Percentiles rank a stretch among this genome's conserved stretches.
These are phyloP conservation scores for Lepilemur ruficaudatus DNA, from an alignment of 2,797 vertebrate genomes.

Conservation along the genomic window DNA sequence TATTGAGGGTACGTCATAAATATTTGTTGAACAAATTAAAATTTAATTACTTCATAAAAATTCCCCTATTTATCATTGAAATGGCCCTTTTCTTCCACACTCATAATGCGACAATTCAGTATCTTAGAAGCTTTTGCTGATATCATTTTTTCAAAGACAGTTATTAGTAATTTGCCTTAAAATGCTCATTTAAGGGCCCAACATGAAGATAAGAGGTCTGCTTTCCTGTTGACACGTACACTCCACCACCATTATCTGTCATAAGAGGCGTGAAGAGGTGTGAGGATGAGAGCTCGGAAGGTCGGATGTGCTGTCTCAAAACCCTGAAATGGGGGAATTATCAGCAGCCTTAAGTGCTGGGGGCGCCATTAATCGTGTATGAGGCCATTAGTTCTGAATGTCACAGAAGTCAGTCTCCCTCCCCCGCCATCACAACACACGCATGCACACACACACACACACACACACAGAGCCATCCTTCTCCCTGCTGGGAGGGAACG, in stretches of 20 bases:
- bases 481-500: neutral
- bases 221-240: slow-evolving; percentile 72
- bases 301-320: slow-evolving; percentile 60
- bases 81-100: slow-evolving; percentile 34
- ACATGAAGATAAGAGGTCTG: slow-evolving; percentile 75
- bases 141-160: slow-evolving; percentile 64
- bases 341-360: slow-evolving; percentile 34
- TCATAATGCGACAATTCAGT: slow-evolving; percentile 37
- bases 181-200: slow-evolving; percentile 73
- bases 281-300: slow-evolving; percentile 72
- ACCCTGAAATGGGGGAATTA: slow-evolving; percentile 52
- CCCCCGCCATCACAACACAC: neutral
- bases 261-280: slow-evolving; percentile 66
- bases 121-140: slow-evolving; percentile 60
- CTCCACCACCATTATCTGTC: slow-evolving; percentile 76
- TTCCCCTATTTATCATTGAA: slow-evolving; percentile 48
- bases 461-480: neutral
- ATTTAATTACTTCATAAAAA: slow-evolving; percentile 49
- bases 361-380: neutral
- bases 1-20: slow-evolving; percentile 41
- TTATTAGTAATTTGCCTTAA: slow-evolving; percentile 76
- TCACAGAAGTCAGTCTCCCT: neutral
- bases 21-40: slow-evolving; percentile 61
- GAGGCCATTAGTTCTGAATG: slow-evolving; percentile 45
- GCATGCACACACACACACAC: neutral